Evolutionary conservation across 2,797 vertebrate species (phyloP).

Genomic region (Propithecus perrieri): DNA sequence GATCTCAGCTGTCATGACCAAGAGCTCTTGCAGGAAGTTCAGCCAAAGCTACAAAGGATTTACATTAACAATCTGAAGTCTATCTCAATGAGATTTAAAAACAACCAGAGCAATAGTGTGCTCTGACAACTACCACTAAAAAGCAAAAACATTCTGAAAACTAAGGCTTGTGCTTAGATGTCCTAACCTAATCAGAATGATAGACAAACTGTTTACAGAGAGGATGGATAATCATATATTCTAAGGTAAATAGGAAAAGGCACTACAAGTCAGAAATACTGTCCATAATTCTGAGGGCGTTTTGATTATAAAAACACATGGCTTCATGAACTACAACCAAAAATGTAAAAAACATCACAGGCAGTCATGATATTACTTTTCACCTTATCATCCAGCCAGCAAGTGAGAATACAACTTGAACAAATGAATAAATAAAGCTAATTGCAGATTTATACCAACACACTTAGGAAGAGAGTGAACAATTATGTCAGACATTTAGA

Average conservation of each 20-base stretch:
- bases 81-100: constrained; percentile 52
- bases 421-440: constrained; percentile 40
- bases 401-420: constrained; percentile 18
- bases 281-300: background rate
- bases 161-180: background rate
- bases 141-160: constrained; percentile 46
- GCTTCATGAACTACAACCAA: constrained; percentile 39
- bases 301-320: constrained; percentile 35
- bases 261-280: constrained; percentile 6
- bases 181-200: constrained; percentile 34
- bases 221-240: background rate
- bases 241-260: constrained; percentile 17
- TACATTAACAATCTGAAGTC: constrained; percentile 49
- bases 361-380: background rate
- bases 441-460: constrained; percentile 29
- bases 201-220: background rate
- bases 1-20: constrained; percentile 47
- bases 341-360: background rate
- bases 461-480: background rate
- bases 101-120: constrained; percentile 2
- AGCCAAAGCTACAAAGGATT: constrained; percentile 50
- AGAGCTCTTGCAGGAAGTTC: constrained; percentile 35
- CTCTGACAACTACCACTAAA: constrained; percentile 47
- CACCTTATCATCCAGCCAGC: background rate
- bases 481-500: constrained; percentile 21